Base-by-base conservation (phyloP, 2,797 vertebrate genomes). In the Macropus fuliginosus region DNA sequence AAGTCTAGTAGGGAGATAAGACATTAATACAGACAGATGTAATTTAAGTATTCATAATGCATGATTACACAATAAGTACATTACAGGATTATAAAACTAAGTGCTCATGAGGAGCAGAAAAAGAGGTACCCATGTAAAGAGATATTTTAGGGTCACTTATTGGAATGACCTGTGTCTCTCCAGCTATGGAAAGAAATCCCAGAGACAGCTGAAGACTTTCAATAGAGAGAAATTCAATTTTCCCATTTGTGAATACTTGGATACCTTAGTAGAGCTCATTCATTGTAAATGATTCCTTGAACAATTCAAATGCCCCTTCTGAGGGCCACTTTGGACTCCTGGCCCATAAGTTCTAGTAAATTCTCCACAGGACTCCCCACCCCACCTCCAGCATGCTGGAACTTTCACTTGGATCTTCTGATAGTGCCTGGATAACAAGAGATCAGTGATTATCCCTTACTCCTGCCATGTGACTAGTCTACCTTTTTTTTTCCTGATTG, bases 201-300 rank as follows among this genome's bases (percentile, higher is more conserved):
- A 11, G 54, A 14, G 54, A 55, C 52, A 50, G 0, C 29, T 24
- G 1, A 27, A 55, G 5, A 5, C 40, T 89, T 59, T 74, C 5
- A 34, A 74, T 14, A 40, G 95, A 21, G 89, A 92, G 59, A 92
- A 66, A 34, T 34, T 66, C 34, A 34, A 66, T 66, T 21, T 74
- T 74, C 62, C 31, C 13, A 62, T 16, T 62, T 62, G 59, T 62
- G 59, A 62, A 34, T 16, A 62, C 12, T 62, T 62, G 59, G 57
- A 81, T 40, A 90, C 62, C 74, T 74, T 74, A 90, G 94, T 81
- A 94, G 54, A 29, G 54, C 54, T 93, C 12, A 92, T n/a, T 89
- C 3, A 0, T 54, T 54, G 55, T 13, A 18, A 56, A 40, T 18
- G 34, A 5, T 74, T 74, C 34, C 34, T 40, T 16, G 14, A 74